Conservation (phyloP, 2,888 invertebrate species). For the Mythimna ferrago region DNA sequence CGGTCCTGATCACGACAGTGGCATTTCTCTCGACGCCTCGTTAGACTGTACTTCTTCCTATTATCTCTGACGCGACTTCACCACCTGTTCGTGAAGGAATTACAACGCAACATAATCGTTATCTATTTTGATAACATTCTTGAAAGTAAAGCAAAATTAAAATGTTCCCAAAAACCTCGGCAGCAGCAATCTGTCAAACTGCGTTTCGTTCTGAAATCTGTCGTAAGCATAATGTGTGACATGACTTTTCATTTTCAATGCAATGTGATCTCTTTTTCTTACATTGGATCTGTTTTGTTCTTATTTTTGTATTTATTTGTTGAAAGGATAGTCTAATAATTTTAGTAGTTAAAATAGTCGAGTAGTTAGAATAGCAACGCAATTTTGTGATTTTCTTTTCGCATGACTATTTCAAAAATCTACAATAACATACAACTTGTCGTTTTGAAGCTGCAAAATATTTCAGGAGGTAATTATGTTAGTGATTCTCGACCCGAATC, state of each 20-base stretch:
- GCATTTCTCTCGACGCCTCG: conserved; percentile 73
- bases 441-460: no score
- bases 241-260: conserved; percentile 9
- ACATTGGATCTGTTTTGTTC: conserved; percentile 9
- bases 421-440: neutral
- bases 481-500: no score
- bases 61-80: conserved; percentile 68
- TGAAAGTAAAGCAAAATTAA: conserved; percentile 77
- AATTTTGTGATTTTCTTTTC: neutral
- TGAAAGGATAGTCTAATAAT: neutral
- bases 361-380: neutral
- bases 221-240: conserved; percentile 16
- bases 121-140: conserved; percentile 86
- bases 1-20: conserved; percentile 75
- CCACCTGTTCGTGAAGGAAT: conserved; percentile 68
- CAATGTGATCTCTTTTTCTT: neutral
- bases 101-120: conserved; percentile 78
- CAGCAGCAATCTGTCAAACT: conserved; percentile 63
- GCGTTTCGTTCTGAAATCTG: conserved; percentile 63
- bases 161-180: conserved; percentile 71
- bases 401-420: neutral
- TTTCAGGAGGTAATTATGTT: no score
- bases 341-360: neutral
- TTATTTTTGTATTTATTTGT: neutral
- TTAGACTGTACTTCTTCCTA: conserved; percentile 60